Evolutionary conservation across 2,797 vertebrate genomes (phyloP).

Genomic region (Limnodromus scolopaceus): DNA sequence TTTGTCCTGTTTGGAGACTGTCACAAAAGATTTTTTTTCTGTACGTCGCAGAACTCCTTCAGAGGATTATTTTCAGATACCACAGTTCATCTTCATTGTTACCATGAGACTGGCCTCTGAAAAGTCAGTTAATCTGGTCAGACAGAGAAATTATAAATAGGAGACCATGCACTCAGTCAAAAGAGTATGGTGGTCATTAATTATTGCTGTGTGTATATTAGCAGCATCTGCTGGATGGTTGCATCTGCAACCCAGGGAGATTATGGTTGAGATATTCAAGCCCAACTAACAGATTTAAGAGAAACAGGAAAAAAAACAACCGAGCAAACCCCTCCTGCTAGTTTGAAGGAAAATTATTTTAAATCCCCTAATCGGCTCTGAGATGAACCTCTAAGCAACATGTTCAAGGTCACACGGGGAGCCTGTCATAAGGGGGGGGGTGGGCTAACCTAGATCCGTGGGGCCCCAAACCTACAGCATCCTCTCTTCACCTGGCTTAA

Average conservation of each 20-base stretch:
- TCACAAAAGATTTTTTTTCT: neutral
- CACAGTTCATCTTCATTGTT: neutral
- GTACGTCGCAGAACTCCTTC: neutral
- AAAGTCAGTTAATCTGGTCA: neutral
- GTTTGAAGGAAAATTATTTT: slow-evolving; percentile 38
- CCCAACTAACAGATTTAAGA: neutral
- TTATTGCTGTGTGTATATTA: neutral
- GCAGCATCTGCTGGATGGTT: neutral
- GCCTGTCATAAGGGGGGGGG: neutral
- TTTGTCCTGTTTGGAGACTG: neutral
- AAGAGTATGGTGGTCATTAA: neutral
- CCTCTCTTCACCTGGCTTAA: neutral
- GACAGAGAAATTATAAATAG: neutral
- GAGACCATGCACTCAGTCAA: neutral
- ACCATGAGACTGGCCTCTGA: neutral
- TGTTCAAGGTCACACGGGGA: slow-evolving; percentile 3
- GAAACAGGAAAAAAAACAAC: neutral
- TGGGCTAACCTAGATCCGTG: neutral
- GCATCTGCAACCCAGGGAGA: neutral
- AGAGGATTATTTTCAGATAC: neutral
- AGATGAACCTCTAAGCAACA: slow-evolving; percentile 23
- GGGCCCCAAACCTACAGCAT: neutral
- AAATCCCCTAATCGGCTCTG: slow-evolving; percentile 61
- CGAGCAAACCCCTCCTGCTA: slow-evolving; percentile 32
- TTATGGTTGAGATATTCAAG: neutral